phyloP scores from a whole-genome alignment of 2,113 vertebrate genomes.

The Probosciger aterrimus region DNA sequence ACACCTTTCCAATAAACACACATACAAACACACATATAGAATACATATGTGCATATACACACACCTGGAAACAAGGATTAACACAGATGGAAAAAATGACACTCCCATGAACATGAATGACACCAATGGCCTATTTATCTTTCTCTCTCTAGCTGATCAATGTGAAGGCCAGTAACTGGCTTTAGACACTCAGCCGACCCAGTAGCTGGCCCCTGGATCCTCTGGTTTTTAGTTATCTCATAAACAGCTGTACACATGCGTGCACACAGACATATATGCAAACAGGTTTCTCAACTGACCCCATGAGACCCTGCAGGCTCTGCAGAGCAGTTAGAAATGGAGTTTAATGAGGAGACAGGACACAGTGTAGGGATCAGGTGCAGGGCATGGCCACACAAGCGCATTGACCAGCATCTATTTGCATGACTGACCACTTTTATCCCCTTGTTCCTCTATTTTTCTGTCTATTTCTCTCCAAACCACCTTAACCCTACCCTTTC shows the following conservation, averaged over 20 bases:
- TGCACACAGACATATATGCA: no score
- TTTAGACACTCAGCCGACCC: neutral
- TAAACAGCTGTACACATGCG: fast-evolving
- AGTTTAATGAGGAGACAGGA: neutral
- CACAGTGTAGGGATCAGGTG: fast-evolving
- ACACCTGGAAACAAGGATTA: neutral
- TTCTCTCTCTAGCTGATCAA: neutral
- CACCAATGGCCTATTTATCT: neutral
- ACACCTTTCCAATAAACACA: neutral
- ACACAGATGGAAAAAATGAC: neutral
- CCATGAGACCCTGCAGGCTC: neutral
- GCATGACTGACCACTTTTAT: neutral
- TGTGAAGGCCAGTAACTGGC: neutral
- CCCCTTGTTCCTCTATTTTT: neutral
- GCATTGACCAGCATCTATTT: neutral
- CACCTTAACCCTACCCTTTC: neutral
- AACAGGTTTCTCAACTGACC: neutral
- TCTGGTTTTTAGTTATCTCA: neutral
- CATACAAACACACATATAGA: neutral
- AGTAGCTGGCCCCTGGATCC: neutral
- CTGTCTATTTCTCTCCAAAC: neutral
- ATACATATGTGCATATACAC: neutral
- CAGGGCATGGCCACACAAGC: fast-evolving
- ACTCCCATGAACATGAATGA: neutral
- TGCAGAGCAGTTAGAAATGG: neutral